Base-by-base conservation (phyloP, 2,888 invertebrate genomes). In the Oligia strigilis region DNA sequence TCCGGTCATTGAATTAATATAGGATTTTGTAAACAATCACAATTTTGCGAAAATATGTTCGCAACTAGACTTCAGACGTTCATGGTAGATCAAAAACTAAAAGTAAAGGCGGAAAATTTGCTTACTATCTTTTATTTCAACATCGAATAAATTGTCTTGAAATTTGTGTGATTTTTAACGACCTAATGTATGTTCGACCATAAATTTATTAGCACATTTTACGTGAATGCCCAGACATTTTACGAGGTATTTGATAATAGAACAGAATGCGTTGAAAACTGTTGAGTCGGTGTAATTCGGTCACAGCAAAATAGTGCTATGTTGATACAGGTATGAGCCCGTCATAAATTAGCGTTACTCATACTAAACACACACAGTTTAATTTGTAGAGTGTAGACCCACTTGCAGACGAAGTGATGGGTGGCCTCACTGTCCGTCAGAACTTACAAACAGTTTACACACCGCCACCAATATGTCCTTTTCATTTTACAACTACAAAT, bases 201-300 rank as follows among this genome's bases (percentile, higher is more conserved):
- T 95, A 95, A 95, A 95, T 96, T 95, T 94, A 92, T 92, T 92
- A 91, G 92, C 91, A 92, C 93, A 93, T 94, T 96, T 95, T 91
- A 94, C 92, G 93, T 93, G 93, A 93, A 94, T 94, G 90, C 93
- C 91, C 94, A 94, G 96, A 95, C 95, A 90, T 94, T 96, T 96
- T 95, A 96, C 92, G 96, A 95, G 94, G 93, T 92, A 93, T 95
- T 94, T 92, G 93, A 93, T 94, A 94, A 95, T 94, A 93, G 93
- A 94, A 91, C 90, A 94, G 93, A 93, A 95, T 94, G 93, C 91
- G 92, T 91, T 88, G 93, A 94, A 93, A 93, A 92, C 92, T 88
- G 90, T 91, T 86, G 83, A 83, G 89, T 88, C 88, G 78, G 90
- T 86, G 90, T 92, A 89, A 92, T 92, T 92, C 90, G 89, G 92